These are phyloP conservation scores for Xylocopa sonorina DNA, from an alignment of 1,140 invertebrate genomes.

Conservation along the genomic window DNA sequence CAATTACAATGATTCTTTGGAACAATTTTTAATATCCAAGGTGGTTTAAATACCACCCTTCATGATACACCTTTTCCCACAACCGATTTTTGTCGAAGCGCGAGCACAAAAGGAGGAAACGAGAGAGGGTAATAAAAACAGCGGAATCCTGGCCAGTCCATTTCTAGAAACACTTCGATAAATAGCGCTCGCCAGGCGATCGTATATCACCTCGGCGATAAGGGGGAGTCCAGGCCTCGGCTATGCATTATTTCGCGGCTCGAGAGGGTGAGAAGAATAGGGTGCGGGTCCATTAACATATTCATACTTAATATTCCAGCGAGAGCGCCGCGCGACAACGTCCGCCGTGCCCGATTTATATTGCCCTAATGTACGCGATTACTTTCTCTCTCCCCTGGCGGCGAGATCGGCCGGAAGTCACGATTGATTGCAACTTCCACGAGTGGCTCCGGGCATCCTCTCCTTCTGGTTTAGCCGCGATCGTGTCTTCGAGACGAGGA, in stretches of 20 bases:
- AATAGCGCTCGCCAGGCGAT: constrained; percentile 22
- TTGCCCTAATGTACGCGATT: constrained; percentile 42
- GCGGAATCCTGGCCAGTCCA: constrained; percentile 25
- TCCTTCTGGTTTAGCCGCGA: neutral
- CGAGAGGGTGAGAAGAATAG: constrained; percentile 32
- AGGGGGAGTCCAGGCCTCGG: constrained; percentile 25
- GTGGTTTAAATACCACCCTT: no score
- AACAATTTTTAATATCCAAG: no score
- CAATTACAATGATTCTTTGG: no score
- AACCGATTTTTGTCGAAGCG: no score
- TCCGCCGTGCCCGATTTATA: constrained; percentile 38
- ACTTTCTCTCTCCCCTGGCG: constrained; percentile 21
- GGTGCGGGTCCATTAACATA: constrained; percentile 42
- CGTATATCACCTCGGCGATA: constrained; percentile 31
- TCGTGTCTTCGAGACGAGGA: neutral
- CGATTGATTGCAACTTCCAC: constrained; percentile 60
- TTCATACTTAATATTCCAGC: constrained; percentile 51
- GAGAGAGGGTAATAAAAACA: neutral
- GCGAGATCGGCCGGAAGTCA: constrained; percentile 34
- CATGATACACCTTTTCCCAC: no score
- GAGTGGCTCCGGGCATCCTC: constrained; percentile 14
- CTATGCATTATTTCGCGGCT: constrained; percentile 34
- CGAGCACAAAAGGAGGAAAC: no score
- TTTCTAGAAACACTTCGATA: constrained; percentile 44
- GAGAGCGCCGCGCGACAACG: constrained; percentile 17